Percentiles rank a stretch among this genome's conserved stretches.
Evolutionary conservation across 2,888 invertebrate species (phyloP).

Genomic region (Lithodes maja): DNA sequence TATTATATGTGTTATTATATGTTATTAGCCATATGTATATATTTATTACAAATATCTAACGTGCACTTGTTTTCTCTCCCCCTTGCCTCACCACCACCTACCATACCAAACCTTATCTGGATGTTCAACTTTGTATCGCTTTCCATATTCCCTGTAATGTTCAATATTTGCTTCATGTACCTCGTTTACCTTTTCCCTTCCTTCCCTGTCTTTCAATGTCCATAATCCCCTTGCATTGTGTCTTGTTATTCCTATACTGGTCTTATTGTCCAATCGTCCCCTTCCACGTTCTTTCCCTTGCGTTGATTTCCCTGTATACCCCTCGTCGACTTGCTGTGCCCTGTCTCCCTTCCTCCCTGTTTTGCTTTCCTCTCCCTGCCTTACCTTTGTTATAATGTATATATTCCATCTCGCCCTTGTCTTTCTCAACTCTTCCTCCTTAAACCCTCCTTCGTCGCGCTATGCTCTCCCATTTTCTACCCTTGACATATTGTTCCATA

Average conservation of each 20-base stretch:
- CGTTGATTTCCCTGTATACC: not conserved
- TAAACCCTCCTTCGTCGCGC: not conserved
- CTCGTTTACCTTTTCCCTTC: not conserved
- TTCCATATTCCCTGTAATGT: not conserved
- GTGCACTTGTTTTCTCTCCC: not conserved
- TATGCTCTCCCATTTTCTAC: not conserved
- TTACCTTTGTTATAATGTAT: not conserved
- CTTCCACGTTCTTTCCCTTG: not conserved
- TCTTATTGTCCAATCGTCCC: not conserved
- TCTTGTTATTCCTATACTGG: not conserved
- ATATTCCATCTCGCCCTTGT: not conserved
- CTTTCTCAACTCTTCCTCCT: not conserved
- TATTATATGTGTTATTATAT: too few relatives aligned
- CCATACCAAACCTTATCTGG: not conserved
- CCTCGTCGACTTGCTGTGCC: not conserved
- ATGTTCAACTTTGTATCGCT: not conserved
- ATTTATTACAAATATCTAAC: too few relatives aligned
- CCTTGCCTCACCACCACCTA: slow-evolving; percentile 1
- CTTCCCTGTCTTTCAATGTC: not conserved
- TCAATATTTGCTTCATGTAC: not conserved
- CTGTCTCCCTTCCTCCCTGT: not conserved
- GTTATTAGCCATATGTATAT: too few relatives aligned
- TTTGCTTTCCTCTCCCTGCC: not conserved
- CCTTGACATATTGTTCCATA: not conserved
- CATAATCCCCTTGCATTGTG: not conserved